Evolutionary conservation across 2,113 vertebrate genomes (phyloP), one percentile per base, ranked within the genome.

Genomic region (Trogon melanurus): DNA sequence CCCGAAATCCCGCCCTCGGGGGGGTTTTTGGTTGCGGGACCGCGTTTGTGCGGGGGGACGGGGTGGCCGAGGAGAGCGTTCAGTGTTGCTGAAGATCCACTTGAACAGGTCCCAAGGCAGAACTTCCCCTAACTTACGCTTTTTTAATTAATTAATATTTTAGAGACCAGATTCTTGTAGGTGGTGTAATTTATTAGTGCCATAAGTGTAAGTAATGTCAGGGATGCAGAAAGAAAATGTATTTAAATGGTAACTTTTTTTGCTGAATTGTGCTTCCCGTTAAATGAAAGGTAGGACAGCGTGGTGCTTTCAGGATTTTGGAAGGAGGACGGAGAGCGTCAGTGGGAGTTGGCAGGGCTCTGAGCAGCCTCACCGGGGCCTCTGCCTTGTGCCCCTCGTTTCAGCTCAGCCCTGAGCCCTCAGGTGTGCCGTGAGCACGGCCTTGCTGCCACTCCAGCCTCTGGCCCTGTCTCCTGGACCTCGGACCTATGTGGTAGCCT

Each of bases 1-100:
- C 44, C 34, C 0, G 27, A 3, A 4, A 1, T 8, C 11, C 11
- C 2, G n/a, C 41, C 47, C 2, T 14, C 4, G 0, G 0, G 16
- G 19, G 10, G 11, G 0, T 2, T 16, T 22, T 10, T 11, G 29
- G 2, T 4, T 4, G 34, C 34, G 11, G 79, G 58, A 0, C 50
- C 16, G 0, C 5, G n/a, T 27, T 22, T 1, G 41, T 16, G 1
- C 18, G 48, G 36, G 36, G 36, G 36, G 36, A 36, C 36, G 54
- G 8, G 21, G 5, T 3, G 12, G 13, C 8, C 2, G 2, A 15
- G 65, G 8, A 29, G 44, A 2, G 0, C 16, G 6, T 6, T 15
- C 1, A 5, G 13, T 9, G 34, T 6, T 6, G 51, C 48, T 51
- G 34, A 10, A 7, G 57, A 2, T 38, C 12, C 48, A 32, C 5